phyloP scores from a whole-genome alignment of 1,140 invertebrate genomes.

The Papilio polytes region DNA sequence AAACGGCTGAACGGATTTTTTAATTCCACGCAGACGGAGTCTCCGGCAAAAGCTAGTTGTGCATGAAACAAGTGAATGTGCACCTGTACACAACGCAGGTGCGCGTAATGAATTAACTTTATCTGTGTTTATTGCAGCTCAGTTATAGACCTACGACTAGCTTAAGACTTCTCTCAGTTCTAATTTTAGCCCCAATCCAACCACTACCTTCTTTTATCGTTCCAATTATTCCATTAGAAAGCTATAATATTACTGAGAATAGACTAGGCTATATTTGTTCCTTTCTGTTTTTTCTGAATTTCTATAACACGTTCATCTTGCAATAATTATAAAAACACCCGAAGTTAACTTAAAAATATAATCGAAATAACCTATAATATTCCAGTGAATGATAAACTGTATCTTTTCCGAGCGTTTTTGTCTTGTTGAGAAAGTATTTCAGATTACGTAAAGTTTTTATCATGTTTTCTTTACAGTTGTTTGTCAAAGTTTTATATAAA shows the following conservation, averaged over 20 bases:
- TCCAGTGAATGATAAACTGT: not conserved
- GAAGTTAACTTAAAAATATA: not conserved
- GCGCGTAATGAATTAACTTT: slow-evolving; percentile 20
- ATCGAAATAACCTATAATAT: not conserved
- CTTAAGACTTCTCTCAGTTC: not conserved
- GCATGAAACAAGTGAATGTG: slow-evolving; percentile 8
- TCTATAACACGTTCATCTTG: not conserved
- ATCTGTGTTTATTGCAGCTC: not conserved
- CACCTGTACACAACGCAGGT: not conserved
- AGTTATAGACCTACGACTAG: not conserved
- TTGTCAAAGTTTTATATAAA: not conserved
- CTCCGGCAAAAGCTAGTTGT: not conserved
- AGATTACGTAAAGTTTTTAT: slow-evolving; percentile 11
- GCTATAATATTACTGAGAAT: no score
- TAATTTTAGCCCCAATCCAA: not conserved
- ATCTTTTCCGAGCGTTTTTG: not conserved
- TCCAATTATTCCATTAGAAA: no score
- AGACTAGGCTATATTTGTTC: no score
- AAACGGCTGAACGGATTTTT: no score
- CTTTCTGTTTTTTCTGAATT: not conserved
- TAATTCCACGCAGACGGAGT: no score
- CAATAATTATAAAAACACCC: not conserved
- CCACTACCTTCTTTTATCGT: not conserved
- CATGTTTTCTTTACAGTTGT: slow-evolving; percentile 9
- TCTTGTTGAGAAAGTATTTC: not conserved